phyloP scores from a whole-genome alignment of 2,113 vertebrate species.

The Megaceryle maxima region DNA sequence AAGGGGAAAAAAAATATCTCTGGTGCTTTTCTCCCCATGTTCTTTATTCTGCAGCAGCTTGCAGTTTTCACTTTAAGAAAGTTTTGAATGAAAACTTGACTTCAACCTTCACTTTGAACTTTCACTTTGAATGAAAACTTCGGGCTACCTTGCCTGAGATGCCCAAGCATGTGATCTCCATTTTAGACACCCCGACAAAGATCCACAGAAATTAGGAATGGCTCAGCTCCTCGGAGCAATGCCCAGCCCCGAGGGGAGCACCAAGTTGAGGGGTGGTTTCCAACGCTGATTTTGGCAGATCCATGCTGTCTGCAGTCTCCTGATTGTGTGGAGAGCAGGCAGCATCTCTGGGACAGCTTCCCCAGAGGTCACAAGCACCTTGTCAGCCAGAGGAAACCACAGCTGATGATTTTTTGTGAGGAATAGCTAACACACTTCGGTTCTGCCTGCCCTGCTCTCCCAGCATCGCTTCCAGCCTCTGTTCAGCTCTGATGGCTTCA shows the following conservation, averaged over 20 bases:
- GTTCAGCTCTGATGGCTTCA: not conserved
- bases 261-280: not conserved
- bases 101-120: not conserved
- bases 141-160: not conserved
- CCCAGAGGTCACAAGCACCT: not conserved
- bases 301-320: not conserved
- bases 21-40: not conserved
- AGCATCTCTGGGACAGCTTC: not conserved
- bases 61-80: not conserved
- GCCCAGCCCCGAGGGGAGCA: not conserved
- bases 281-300: not conserved
- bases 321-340: fast-evolving
- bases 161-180: not conserved
- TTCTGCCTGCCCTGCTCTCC: not conserved
- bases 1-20: not conserved
- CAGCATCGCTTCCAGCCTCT: not conserved
- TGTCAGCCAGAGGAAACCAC: not conserved
- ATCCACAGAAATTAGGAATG: not conserved
- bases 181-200: not conserved
- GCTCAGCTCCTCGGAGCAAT: not conserved
- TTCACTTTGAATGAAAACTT: not conserved
- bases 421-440: not conserved
- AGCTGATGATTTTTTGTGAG: not conserved
- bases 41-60: not conserved
- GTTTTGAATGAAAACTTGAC: not conserved